These are phyloP conservation scores for Thymelicus lineola DNA, from an alignment of 2,888 invertebrate genomes.

Conservation along the genomic window DNA sequence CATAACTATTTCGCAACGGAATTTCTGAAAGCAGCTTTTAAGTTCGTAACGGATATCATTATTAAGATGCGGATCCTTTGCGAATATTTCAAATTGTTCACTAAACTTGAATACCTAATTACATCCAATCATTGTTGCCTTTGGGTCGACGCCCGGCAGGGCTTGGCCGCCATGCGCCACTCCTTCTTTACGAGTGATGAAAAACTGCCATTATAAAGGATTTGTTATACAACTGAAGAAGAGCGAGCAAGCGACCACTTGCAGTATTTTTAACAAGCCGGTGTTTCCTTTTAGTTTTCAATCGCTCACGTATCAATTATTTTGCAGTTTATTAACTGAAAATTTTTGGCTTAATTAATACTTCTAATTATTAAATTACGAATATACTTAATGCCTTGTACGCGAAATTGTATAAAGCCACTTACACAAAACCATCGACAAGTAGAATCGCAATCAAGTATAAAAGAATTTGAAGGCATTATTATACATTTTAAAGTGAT, in stretches of 20 bases:
- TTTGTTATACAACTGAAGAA: neutral
- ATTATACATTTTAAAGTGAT: too few species aligned
- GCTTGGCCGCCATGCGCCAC: constrained; percentile 69
- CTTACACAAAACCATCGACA: too few species aligned
- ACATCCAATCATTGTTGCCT: constrained; percentile 26
- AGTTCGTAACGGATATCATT: constrained; percentile 19
- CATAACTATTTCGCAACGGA: constrained; percentile 13
- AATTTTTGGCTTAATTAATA: too few species aligned
- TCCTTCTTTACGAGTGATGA: constrained; percentile 63
- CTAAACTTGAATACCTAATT: constrained; percentile 30
- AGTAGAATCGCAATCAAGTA: too few species aligned
- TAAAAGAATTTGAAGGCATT: too few species aligned
- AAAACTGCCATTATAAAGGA: constrained; percentile 50
- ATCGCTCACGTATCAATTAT: too few species aligned
- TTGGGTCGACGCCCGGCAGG: constrained; percentile 51
- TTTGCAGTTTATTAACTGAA: too few species aligned
- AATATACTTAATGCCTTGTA: too few species aligned
- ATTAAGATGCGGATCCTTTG: constrained; percentile 22
- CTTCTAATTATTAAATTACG: too few species aligned
- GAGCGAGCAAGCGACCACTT: neutral
- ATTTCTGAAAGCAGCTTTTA: constrained; percentile 11
- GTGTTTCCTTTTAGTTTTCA: too few species aligned
- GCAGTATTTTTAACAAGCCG: too few species aligned
- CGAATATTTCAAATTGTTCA: constrained; percentile 28
- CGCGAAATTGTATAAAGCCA: too few species aligned